phyloP scores from a whole-genome alignment of 2,797 vertebrate species.

The Artibeus lituratus region DNA sequence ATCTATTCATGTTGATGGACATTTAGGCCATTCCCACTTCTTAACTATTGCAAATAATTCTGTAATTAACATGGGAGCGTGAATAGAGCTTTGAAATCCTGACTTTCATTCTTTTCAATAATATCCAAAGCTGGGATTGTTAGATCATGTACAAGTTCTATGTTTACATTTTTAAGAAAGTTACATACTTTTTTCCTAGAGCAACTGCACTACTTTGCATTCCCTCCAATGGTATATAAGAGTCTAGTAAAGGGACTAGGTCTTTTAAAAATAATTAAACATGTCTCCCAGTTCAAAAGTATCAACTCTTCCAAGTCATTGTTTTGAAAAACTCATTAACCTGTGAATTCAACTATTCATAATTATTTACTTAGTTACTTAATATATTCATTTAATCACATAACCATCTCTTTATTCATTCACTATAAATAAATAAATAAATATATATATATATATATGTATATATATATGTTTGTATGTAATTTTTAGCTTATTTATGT shows the following conservation, averaged over 20 bases:
- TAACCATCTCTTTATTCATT: not conserved
- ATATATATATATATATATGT: not conserved
- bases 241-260: not conserved
- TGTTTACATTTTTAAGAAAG: not conserved
- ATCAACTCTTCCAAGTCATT: not conserved
- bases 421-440: not conserved
- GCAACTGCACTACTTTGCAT: not conserved
- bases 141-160: not conserved
- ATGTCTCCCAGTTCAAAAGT: not conserved
- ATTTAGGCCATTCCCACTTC: not conserved
- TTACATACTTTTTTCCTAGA: not conserved
- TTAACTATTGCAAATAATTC: not conserved
- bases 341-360: not conserved
- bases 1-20: not conserved
- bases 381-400: not conserved
- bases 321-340: not conserved
- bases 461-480: accelerated
- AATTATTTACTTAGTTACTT: not conserved
- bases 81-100: not conserved
- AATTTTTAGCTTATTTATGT: not conserved
- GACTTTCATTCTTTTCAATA: not conserved
- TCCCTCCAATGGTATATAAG: accelerated
- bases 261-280: not conserved
- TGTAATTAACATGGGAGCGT: not conserved
- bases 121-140: not conserved